Evolutionary conservation across 2,113 vertebrate genomes (phyloP).

Genomic region (Chaenocephalus aceratus): DNA sequence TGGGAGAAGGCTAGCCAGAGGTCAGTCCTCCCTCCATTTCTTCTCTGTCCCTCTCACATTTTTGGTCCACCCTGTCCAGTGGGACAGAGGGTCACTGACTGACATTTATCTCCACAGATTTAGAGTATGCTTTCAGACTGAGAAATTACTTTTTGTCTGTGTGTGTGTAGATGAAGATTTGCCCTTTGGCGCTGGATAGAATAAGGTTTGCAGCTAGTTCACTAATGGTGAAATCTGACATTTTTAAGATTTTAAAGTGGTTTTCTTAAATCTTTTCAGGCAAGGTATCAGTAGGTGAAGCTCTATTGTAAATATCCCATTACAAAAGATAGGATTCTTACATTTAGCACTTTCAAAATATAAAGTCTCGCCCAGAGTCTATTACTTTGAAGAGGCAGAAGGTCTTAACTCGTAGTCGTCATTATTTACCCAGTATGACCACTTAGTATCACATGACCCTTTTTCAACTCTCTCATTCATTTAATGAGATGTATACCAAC

Average conservation of each 20-base stretch:
- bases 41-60: constrained; percentile 33
- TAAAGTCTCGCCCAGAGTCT: neutral
- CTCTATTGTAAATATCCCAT: neutral
- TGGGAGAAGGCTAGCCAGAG: constrained; percentile 37
- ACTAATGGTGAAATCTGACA: constrained; percentile 20
- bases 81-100: constrained; percentile 52
- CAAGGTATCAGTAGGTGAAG: neutral
- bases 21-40: constrained; percentile 53
- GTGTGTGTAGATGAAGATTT: constrained; percentile 10
- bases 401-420: neutral
- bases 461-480: neutral
- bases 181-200: constrained; percentile 11
- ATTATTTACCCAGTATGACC: neutral
- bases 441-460: neutral
- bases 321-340: constrained; percentile 1
- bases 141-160: constrained; percentile 45
- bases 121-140: constrained; percentile 40
- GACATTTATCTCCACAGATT: constrained; percentile 68
- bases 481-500: neutral
- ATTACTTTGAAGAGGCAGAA: neutral
- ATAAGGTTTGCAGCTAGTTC: neutral
- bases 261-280: constrained; percentile 2
- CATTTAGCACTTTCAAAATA: neutral
- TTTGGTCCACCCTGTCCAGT: constrained; percentile 45
- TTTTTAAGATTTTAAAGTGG: neutral